Base-by-base conservation (phyloP, 2,797 vertebrate species). In the Pipistrellus kuhlii region DNA sequence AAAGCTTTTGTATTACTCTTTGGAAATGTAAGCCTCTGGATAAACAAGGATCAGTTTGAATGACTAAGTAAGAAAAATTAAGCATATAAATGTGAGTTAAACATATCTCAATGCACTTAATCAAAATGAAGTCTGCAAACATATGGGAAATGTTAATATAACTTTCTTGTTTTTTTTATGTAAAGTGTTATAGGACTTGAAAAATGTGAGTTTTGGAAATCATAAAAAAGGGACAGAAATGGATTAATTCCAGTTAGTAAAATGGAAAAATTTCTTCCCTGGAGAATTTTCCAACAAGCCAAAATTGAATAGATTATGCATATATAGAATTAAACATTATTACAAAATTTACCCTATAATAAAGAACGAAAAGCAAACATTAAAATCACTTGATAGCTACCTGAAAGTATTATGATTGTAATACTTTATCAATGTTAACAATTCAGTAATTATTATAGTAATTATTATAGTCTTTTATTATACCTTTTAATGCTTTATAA, bases 121-220 rank as follows among this genome's bases (percentile, higher is more conserved):
- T 93, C 27, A 66, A 87, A 41, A 82, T 57, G 69, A 90, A 55
- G 11, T 93, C 75, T 88, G 57, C 32, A 73, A 83, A 86, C 57
- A 80, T 48, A 85, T 88, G 51, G 75, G 55, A 93, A 92, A 75
- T 90, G 18, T 72, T 78, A 78, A 38, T 78, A 44, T 66, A 35
- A 59, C 35, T 80, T 94, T 64, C 51, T 85, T 91, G 11, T 73
- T 92, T 94, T 81, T 94, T 81, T 59, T 73, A 18, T 77, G 27
- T 84, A 89, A 89, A 76, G 88, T 88, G 21, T 93, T 62, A 66
- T 7, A 59, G 69, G 48, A 64, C 83, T 92, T 94, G 41, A 59
- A 44, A 93, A 88, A 92, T 92, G 78, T 81, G 69, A 94, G 66
- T 78, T 92, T 90, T 90, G 53, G n/a, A 89, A 86, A 86, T 88